These are phyloP conservation scores for Monarcha castaneiventris DNA, from an alignment of 2,113 vertebrate genomes.

Conservation along the genomic window DNA sequence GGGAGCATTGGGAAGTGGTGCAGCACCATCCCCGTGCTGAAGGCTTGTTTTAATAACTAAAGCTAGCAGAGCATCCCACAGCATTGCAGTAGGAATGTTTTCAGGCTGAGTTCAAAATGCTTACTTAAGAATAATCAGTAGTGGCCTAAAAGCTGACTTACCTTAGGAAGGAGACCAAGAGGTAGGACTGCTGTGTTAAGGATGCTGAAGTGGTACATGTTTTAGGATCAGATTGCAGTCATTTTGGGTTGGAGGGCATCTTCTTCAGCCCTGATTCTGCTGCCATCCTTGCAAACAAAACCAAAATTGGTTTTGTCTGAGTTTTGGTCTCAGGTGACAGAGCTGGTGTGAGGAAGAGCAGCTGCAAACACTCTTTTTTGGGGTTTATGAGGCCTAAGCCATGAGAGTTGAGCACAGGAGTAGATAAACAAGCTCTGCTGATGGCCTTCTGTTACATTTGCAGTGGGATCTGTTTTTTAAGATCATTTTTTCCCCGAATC, in stretches of 20 bases:
- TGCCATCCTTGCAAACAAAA: not conserved
- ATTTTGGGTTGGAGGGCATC: not conserved
- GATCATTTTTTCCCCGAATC: not conserved
- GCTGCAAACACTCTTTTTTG: not conserved
- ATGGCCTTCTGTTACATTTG: not conserved
- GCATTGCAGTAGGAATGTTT: not conserved
- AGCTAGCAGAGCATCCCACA: not conserved
- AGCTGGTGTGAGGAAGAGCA: not conserved
- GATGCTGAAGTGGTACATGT: not conserved
- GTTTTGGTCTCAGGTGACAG: not conserved
- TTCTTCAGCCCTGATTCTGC: not conserved
- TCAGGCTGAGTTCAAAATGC: not conserved
- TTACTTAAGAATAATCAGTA: not conserved
- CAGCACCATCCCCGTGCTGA: not conserved
- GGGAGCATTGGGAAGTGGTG: not conserved
- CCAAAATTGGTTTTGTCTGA: not conserved
- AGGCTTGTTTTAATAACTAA: conserved; percentile 17
- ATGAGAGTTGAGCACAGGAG: not conserved
- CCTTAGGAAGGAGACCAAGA: not conserved
- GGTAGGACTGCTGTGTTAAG: not conserved
- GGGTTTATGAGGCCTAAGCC: not conserved
- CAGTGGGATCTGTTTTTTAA: not conserved
- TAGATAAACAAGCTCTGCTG: not conserved
- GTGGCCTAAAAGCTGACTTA: not conserved
- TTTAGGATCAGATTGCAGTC: not conserved